A percentile compares a stretch with the other conserved stretches of the same genome.
phyloP scores from a whole-genome alignment of 2,113 vertebrate species.

The Sapayoa aenigma region DNA sequence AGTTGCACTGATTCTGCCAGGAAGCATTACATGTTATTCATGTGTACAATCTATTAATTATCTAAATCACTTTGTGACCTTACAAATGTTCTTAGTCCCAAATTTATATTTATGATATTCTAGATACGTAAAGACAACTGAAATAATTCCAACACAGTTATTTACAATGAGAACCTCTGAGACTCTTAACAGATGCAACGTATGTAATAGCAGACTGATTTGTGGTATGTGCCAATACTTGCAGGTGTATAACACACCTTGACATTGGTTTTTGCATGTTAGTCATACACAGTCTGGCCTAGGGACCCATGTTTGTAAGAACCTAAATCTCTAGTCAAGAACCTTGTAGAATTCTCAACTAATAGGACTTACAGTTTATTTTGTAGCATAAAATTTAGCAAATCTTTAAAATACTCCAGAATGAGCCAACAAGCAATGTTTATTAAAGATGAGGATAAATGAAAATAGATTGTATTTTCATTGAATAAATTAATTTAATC shows the following conservation, averaged over 20 bases:
- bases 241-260: neutral
- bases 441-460: neutral
- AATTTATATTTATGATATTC: neutral
- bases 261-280: neutral
- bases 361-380: neutral
- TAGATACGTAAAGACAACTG: neutral
- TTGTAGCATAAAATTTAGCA: neutral
- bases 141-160: neutral
- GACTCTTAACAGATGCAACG: neutral
- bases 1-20: neutral
- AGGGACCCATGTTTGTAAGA: neutral
- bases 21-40: neutral
- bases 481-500: neutral
- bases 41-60: neutral
- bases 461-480: neutral
- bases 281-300: neutral
- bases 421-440: neutral
- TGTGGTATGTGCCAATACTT: neutral
- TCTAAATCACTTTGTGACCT: neutral
- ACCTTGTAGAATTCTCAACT: neutral
- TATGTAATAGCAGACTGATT: neutral
- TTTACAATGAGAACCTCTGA: neutral
- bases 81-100: neutral
- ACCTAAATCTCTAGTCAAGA: neutral
- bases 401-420: neutral